Conservation (phyloP, 1,140 invertebrate genomes). For the Ostrea edulis region DNA sequence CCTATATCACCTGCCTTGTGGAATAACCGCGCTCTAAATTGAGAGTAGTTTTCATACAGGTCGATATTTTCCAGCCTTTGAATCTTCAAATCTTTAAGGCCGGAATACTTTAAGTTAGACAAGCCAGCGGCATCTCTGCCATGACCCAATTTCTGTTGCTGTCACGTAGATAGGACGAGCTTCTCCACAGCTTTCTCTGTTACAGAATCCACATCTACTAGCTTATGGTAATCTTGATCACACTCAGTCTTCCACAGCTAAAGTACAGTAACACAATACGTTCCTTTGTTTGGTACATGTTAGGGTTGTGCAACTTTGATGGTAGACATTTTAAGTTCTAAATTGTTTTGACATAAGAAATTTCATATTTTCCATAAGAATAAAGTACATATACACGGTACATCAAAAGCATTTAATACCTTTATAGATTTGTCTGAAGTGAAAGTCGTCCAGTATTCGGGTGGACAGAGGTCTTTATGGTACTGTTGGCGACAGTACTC, state of each 20-base stretch:
- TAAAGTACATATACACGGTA: too few species aligned
- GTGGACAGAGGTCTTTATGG: slow-evolving; percentile 42
- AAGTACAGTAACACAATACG: background rate
- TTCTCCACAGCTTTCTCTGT: slow-evolving; percentile 45
- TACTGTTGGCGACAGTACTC: slow-evolving; percentile 57
- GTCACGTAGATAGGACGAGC: slow-evolving; percentile 56
- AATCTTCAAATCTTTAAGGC: slow-evolving; percentile 56
- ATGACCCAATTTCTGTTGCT: slow-evolving; percentile 55
- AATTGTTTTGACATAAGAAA: too few species aligned
- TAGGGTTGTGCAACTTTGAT: too few species aligned
- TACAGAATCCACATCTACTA: slow-evolving; percentile 43
- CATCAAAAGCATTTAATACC: too few species aligned
- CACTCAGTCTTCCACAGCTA: slow-evolving; percentile 17
- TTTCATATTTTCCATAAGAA: too few species aligned
- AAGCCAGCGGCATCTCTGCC: slow-evolving; percentile 61
- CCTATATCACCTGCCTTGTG: slow-evolving; percentile 53
- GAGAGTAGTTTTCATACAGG: slow-evolving; percentile 57
- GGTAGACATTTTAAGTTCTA: too few species aligned
- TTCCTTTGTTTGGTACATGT: too few species aligned
- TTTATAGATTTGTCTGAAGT: slow-evolving; percentile 51
- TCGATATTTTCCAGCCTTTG: slow-evolving; percentile 62
- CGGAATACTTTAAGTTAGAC: slow-evolving; percentile 36
- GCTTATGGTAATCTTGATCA: slow-evolving; percentile 34
- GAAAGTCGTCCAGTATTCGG: slow-evolving; percentile 56
- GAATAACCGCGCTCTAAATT: slow-evolving; percentile 52